A percentile compares a stretch with the other conserved stretches of the same genome.
Conservation (phyloP, 1,140 invertebrate genomes). For the Temnothorax longispinosus region DNA sequence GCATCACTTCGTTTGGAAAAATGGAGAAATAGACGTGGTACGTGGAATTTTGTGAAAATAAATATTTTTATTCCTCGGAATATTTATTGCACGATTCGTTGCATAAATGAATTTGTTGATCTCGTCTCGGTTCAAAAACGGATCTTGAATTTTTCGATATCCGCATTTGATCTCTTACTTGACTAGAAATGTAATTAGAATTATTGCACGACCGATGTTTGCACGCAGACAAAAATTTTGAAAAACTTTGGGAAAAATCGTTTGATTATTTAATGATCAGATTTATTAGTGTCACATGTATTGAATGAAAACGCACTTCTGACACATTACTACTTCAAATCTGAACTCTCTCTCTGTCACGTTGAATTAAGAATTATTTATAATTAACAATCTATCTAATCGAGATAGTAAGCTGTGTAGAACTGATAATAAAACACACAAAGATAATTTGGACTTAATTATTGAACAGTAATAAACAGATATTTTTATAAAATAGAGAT, state of each 20-base stretch:
- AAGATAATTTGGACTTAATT: not conserved
- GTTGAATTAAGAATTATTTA: not conserved
- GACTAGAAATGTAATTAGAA: not conserved
- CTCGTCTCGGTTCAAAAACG: not conserved
- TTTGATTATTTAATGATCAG: not conserved
- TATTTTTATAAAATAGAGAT: conserved; percentile 16
- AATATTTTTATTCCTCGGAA: not conserved
- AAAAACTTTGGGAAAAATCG: not conserved
- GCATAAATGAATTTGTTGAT: not conserved
- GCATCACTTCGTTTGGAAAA: not conserved
- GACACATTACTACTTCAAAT: not conserved
- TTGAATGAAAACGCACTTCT: not conserved
- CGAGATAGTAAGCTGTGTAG: not conserved
- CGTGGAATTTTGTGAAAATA: not conserved
- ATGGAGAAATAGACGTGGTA: not conserved
- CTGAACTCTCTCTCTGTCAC: not conserved
- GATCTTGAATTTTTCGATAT: not conserved
- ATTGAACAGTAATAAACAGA: not conserved
- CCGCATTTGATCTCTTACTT: not conserved
- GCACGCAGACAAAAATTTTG: no score
- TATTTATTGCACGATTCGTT: not conserved
- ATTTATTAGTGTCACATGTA: not conserved
- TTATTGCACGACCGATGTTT: not conserved
- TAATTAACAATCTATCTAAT: not conserved
- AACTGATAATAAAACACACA: not conserved